Evolutionary conservation across 2,888 invertebrate genomes (phyloP).

Genomic region (Plagodis pulveraria): DNA sequence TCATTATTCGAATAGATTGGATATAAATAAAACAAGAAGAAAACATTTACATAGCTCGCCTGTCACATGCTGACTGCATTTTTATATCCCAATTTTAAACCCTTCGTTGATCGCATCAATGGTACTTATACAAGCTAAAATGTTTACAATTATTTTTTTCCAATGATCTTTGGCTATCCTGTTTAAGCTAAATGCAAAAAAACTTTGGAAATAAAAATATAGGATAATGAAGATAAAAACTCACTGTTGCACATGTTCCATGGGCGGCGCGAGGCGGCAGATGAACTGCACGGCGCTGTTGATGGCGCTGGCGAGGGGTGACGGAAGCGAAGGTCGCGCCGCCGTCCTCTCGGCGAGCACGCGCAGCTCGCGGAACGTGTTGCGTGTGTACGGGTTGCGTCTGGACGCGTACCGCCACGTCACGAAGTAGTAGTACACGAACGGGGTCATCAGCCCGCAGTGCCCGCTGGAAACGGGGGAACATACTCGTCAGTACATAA

Average conservation of each 20-base stretch:
- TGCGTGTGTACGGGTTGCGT: slow-evolving; percentile 98
- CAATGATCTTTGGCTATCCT: no score
- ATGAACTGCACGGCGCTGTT: slow-evolving; percentile 88
- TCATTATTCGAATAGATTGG: no score
- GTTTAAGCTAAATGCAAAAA: no score
- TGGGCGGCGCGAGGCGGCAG: slow-evolving; percentile 91
- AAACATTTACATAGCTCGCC: no score
- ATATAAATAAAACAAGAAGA: no score
- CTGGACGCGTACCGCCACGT: slow-evolving; percentile 95
- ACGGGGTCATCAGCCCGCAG: slow-evolving; percentile 95
- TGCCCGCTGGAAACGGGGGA: slow-evolving; percentile 88
- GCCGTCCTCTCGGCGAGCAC: slow-evolving; percentile 89
- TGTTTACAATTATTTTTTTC: no score
- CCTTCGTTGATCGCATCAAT: no score
- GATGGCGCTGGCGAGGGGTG: slow-evolving; percentile 85
- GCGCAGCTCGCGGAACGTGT: slow-evolving; percentile 95
- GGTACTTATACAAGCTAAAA: no score
- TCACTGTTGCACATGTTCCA: slow-evolving; percentile 58
- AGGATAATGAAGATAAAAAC: slow-evolving; percentile 25
- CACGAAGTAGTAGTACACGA: slow-evolving; percentile 98
- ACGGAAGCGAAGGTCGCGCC: slow-evolving; percentile 88
- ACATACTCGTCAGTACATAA: not conserved
- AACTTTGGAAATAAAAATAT: no score
- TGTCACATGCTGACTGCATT: no score
- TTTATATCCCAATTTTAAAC: no score